These are phyloP conservation scores for Pollenia angustigena DNA, from an alignment of 2,888 invertebrate species.

Conservation along the genomic window DNA sequence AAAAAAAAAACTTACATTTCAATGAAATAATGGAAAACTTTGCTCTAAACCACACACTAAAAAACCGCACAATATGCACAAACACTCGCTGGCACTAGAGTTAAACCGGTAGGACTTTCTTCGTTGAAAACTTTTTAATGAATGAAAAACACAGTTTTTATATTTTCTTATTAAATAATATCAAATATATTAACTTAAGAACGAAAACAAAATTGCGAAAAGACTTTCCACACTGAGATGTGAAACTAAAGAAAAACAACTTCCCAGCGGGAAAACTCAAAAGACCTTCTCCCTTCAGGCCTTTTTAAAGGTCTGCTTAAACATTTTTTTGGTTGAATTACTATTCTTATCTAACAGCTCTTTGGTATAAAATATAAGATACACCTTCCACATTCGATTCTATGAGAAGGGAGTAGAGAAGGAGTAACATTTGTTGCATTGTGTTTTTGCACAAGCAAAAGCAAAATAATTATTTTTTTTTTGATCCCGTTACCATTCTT, in stretches of 20 bases:
- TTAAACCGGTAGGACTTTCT: conserved; percentile 36
- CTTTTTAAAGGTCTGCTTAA: no score
- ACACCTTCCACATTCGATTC: no score
- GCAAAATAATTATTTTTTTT: no score
- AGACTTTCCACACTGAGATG: neutral
- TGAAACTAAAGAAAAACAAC: neutral
- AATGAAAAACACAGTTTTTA: conserved; percentile 52
- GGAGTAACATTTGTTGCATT: no score
- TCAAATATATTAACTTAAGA: conserved; percentile 35
- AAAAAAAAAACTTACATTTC: conserved; percentile 44
- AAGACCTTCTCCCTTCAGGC: no score
- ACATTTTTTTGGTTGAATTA: no score
- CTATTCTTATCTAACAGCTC: no score
- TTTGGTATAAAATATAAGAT: no score
- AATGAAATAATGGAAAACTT: conserved; percentile 34
- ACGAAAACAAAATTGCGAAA: neutral
- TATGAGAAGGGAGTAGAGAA: no score
- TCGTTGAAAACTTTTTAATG: conserved; percentile 55
- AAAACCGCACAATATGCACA: conserved; percentile 22
- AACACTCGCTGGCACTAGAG: neutral
- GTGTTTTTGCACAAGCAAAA: no score
- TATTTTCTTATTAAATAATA: conserved; percentile 55
- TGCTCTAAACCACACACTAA: conserved; percentile 22
- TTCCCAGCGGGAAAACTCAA: no score
- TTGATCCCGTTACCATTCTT: no score